phyloP scores from a whole-genome alignment of 2,888 invertebrate species.

The Spisula subtruncata region DNA sequence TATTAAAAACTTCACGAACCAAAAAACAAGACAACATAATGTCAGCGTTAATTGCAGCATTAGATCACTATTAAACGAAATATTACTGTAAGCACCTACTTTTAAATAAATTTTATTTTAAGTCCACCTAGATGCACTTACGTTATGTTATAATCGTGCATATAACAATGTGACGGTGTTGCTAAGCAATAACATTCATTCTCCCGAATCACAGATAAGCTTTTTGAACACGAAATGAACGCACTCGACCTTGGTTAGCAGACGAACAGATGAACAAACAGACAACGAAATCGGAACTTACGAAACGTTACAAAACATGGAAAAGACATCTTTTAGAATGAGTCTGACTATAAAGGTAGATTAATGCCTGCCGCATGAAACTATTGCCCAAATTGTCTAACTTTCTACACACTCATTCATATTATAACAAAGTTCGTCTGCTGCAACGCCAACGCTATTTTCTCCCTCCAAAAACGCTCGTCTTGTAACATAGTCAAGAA shows the following conservation, averaged over 20 bases:
- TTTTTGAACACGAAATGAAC: conserved; percentile 27
- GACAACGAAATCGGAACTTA: neutral
- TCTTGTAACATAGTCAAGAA: conserved; percentile 25
- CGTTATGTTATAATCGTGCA: neutral
- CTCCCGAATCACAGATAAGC: conserved; percentile 46
- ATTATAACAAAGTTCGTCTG: conserved; percentile 30
- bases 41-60: neutral
- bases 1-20: neutral
- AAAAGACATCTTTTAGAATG: neutral
- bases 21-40: neutral
- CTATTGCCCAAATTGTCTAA: conserved; percentile 19
- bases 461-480: conserved; percentile 19
- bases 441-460: neutral
- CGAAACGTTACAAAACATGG: conserved; percentile 11
- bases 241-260: neutral
- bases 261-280: conserved; percentile 14
- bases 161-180: neutral
- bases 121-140: neutral
- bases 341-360: neutral
- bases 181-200: neutral
- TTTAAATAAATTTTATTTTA: neutral
- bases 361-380: neutral
- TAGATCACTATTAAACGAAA: neutral
- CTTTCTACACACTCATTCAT: conserved; percentile 33
- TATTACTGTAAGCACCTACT: neutral